phyloP scores from a whole-genome alignment of 2,888 invertebrate species.

The Colletes collaris region DNA sequence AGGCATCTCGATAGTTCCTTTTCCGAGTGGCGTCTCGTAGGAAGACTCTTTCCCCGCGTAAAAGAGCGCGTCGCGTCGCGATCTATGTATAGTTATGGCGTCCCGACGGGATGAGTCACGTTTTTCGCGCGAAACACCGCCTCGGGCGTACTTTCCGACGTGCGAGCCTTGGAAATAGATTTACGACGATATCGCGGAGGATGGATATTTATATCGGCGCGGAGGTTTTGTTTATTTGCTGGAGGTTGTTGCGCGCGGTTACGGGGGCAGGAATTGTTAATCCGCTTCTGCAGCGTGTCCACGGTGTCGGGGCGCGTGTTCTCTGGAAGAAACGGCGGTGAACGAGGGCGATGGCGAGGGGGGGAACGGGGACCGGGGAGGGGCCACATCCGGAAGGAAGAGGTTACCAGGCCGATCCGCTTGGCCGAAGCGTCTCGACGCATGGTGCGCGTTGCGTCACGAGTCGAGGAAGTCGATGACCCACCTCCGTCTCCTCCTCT shows the following conservation, averaged over 20 bases:
- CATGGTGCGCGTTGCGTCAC: conserved; percentile 63
- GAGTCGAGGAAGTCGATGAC: conserved; percentile 69
- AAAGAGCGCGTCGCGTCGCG: background rate
- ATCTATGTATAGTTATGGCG: conserved; percentile 17
- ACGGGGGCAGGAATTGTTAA: background rate
- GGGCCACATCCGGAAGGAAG: conserved; percentile 64
- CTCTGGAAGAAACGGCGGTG: background rate
- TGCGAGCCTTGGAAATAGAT: conserved; percentile 9
- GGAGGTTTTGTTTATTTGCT: conserved; percentile 17
- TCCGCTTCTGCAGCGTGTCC: background rate
- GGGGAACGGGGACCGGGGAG: conserved; percentile 3
- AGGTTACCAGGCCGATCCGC: conserved; percentile 67
- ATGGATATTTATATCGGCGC: conserved; percentile 12
- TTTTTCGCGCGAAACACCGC: conserved; percentile 20
- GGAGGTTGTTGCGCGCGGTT: background rate
- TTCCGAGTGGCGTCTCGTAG: background rate
- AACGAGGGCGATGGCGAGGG: background rate
- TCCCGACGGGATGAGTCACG: conserved; percentile 21
- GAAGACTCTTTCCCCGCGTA: background rate
- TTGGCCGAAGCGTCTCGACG: conserved; percentile 53
- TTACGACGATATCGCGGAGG: conserved; percentile 7
- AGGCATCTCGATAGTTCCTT: conserved; percentile 2
- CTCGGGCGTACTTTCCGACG: background rate
- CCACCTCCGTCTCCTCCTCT: conserved; percentile 58
- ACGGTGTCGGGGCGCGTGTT: background rate